Conservation (phyloP, 2,888 invertebrate species). For the Eulithis prunata region DNA sequence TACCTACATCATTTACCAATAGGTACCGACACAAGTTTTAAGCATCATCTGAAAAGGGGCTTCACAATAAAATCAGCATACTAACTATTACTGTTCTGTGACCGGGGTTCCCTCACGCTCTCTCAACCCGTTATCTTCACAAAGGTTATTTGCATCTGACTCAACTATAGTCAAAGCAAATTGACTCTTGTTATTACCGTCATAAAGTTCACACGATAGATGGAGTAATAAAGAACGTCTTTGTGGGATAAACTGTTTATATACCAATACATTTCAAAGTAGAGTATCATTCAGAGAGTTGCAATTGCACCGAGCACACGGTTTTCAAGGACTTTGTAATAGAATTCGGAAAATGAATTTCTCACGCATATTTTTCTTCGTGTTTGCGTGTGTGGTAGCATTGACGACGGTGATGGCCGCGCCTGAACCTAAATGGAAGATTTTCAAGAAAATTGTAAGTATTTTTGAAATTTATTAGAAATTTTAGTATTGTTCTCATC, state of each 20-base stretch:
- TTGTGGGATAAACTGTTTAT: slow-evolving; percentile 9
- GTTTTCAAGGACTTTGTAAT: slow-evolving; percentile 4
- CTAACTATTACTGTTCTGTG: slow-evolving; percentile 18
- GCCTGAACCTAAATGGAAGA: slow-evolving; percentile 58
- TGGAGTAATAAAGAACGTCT: neutral
- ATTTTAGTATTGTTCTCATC: no score
- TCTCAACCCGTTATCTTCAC: slow-evolving; percentile 33
- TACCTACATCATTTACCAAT: no score
- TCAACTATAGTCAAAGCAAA: slow-evolving; percentile 7
- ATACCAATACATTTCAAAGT: slow-evolving; percentile 5
- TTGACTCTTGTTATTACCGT: neutral
- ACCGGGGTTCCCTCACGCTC: slow-evolving; percentile 32
- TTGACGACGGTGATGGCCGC: slow-evolving; percentile 49
- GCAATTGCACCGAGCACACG: slow-evolving; percentile 2
- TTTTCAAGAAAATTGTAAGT: slow-evolving; percentile 64
- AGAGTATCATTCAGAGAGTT: slow-evolving; percentile 25
- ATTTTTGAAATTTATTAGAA: slow-evolving; percentile 4
- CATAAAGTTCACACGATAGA: slow-evolving; percentile 1
- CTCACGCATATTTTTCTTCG: slow-evolving; percentile 52
- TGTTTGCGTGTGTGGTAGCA: slow-evolving; percentile 54
- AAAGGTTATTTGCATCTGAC: slow-evolving; percentile 6
- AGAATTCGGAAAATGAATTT: slow-evolving; percentile 54
- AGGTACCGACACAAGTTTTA: neutral
- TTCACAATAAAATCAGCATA: slow-evolving; percentile 12
- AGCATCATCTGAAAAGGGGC: slow-evolving; percentile 8